Evolutionary conservation across 2,113 vertebrate genomes (phyloP).

Genomic region (Calyptomena viridis): DNA sequence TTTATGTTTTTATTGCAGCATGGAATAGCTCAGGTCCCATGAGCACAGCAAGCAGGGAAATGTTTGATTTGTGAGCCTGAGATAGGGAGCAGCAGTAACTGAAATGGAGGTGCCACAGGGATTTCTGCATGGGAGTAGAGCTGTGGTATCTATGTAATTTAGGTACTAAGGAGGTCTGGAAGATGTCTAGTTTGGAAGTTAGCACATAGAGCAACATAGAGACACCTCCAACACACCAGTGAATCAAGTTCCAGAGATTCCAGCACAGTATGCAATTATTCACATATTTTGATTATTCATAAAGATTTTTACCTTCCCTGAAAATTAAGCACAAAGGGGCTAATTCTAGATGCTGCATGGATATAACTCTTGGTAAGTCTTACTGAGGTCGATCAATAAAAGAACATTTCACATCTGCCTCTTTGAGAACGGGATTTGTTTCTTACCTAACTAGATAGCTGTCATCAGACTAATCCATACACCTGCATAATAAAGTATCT

Average conservation of each 20-base stretch:
- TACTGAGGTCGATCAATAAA: background rate
- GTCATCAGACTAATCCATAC: background rate
- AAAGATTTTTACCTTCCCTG: background rate
- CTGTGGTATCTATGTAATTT: background rate
- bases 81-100: conserved; percentile 21
- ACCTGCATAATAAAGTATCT: background rate
- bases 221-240: background rate
- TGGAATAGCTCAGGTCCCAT: conserved; percentile 45
- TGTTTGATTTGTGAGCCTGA: conserved; percentile 52
- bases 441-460: background rate
- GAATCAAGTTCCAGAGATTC: background rate
- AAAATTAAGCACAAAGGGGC: background rate
- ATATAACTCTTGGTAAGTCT: background rate
- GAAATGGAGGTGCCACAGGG: conserved; percentile 21
- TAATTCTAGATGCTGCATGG: background rate
- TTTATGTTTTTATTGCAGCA: conserved; percentile 56
- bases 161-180: background rate
- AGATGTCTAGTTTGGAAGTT: background rate
- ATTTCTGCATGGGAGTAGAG: background rate
- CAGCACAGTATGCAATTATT: background rate
- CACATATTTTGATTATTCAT: background rate
- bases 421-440: background rate
- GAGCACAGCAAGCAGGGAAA: conserved; percentile 37
- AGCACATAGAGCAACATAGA: background rate
- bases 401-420: background rate